Conservation (phyloP, 2,797 vertebrate genomes). For the Bradypus variegatus region DNA sequence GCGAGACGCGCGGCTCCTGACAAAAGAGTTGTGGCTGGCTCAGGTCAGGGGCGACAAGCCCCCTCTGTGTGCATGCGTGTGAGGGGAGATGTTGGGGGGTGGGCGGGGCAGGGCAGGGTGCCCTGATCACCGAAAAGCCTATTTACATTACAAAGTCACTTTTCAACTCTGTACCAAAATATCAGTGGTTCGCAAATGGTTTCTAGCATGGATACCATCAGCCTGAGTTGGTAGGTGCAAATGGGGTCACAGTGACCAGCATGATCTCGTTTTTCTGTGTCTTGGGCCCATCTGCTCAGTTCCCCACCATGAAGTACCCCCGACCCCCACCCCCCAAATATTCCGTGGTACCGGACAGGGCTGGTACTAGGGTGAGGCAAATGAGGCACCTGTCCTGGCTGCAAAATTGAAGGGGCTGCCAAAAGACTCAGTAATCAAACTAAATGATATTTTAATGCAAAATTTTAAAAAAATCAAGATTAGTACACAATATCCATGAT, state of each 20-base stretch:
- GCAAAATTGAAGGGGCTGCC: neutral
- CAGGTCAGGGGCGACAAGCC: conserved; percentile 35
- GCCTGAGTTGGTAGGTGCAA: accelerated
- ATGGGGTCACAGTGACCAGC: neutral
- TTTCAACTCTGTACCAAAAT: neutral
- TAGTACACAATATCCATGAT: neutral
- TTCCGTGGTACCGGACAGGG: neutral
- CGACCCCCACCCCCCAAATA: accelerated
- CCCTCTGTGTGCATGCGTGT: neutral
- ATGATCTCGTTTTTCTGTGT: neutral
- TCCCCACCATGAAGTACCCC: accelerated
- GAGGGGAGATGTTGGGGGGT: accelerated
- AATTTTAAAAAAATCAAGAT: neutral
- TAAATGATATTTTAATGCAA: neutral
- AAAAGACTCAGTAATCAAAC: neutral
- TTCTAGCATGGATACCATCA: too few relatives aligned
- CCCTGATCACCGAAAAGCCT: neutral
- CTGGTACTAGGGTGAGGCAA: too few relatives aligned
- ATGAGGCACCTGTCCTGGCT: accelerated
- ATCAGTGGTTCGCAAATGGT: neutral
- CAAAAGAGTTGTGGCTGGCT: conserved; percentile 22
- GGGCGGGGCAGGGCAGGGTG: neutral
- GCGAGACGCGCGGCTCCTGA: conserved; percentile 17
- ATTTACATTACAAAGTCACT: neutral
- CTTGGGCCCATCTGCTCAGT: neutral